phyloP scores from a whole-genome alignment of 2,888 invertebrate genomes.

The Campaea margaritaria region DNA sequence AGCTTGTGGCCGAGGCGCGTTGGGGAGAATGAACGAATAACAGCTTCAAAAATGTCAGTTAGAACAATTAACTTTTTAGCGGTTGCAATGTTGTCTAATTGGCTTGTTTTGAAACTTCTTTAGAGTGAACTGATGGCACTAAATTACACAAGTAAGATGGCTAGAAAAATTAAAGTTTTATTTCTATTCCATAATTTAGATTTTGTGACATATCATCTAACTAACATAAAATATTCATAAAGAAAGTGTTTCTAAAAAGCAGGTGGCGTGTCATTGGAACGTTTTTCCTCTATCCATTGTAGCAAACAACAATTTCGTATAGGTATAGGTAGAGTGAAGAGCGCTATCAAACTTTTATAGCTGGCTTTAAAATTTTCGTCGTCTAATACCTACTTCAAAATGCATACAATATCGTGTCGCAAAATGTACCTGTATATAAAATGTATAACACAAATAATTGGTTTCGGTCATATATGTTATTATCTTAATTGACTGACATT shows the following conservation, averaged over 20 bases:
- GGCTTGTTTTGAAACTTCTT: background rate
- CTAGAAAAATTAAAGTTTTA: too few relatives aligned
- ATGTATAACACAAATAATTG: constrained; percentile 1
- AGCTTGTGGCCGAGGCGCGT: background rate
- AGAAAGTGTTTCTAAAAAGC: constrained; percentile 2
- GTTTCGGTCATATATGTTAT: background rate
- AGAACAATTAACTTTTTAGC: background rate
- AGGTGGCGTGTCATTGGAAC: constrained; percentile 38
- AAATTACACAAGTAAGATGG: too few relatives aligned
- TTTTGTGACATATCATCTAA: too few relatives aligned
- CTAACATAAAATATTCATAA: background rate
- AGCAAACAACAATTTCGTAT: constrained; percentile 16
- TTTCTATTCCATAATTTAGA: too few relatives aligned
- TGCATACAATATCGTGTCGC: constrained; percentile 1
- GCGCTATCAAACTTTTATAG: constrained; percentile 22
- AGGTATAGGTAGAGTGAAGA: background rate
- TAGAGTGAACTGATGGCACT: too few relatives aligned
- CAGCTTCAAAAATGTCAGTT: constrained; percentile 3
- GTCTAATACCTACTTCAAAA: constrained; percentile 5
- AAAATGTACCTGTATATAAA: background rate
- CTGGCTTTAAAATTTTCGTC: constrained; percentile 19
- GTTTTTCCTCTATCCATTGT: constrained; percentile 38
- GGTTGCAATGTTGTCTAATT: background rate
- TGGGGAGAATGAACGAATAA: background rate
- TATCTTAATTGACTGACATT: constrained; percentile 31